Conservation (phyloP, 30 jellyfish, hydroid and myxozoan species). For the Mastigias papua region DNA sequence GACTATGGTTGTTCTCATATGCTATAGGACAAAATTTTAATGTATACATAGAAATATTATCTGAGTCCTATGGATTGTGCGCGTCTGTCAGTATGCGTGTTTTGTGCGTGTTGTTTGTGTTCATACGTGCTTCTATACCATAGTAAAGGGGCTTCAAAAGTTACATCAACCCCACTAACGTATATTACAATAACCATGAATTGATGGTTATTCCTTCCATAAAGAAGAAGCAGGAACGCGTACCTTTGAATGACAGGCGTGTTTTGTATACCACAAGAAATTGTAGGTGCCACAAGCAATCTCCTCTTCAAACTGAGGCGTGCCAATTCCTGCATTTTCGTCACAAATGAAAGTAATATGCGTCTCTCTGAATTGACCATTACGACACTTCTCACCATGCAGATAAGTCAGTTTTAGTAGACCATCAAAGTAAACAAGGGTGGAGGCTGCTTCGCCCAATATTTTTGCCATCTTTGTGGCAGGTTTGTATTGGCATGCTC, state of each 20-base stretch:
- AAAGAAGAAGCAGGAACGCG: too few species aligned
- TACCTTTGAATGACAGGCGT: constrained; percentile 88
- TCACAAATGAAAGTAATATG: constrained; percentile 78
- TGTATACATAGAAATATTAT: too few species aligned
- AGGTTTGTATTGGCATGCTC: constrained; percentile 80
- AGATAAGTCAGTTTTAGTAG: constrained; percentile 69
- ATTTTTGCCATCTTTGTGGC: constrained; percentile 4
- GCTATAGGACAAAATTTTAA: too few species aligned
- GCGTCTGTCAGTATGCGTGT: too few species aligned
- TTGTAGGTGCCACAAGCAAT: constrained; percentile 82
- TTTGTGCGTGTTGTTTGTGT: too few species aligned
- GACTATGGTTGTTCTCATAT: too few species aligned
- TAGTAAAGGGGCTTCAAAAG: too few species aligned
- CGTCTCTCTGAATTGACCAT: constrained; percentile 60
- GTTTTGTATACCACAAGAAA: constrained; percentile 82
- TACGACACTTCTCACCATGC: constrained; percentile 80
- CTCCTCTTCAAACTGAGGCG: constrained; percentile 88
- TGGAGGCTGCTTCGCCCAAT: constrained; percentile 70
- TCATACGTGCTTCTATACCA: too few species aligned
- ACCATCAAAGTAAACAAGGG: constrained; percentile 77
- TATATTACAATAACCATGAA: too few species aligned
- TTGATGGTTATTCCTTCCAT: too few species aligned
- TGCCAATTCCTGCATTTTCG: constrained; percentile 76
- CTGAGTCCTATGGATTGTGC: too few species aligned
- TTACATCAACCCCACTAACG: too few species aligned